Base-by-base conservation (phyloP, 2,113 vertebrate genomes). In the Phylloscopus trochilus region DNA sequence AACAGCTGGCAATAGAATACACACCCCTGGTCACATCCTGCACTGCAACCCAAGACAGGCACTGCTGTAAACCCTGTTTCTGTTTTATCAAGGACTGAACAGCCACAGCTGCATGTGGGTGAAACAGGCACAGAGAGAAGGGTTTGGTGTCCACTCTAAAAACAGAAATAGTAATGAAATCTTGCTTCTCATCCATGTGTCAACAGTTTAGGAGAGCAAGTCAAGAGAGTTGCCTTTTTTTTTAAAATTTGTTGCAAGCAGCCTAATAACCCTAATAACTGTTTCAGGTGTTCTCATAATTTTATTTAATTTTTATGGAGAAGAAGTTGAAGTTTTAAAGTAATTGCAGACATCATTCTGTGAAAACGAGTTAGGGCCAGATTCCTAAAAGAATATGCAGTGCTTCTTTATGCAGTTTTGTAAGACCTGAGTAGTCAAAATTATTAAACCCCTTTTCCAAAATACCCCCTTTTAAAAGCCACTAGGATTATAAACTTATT, bases 41-140 rank as follows among this genome's bases (percentile, higher is more conserved):
- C 23, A 37, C 18, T 37, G 15, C 15, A 37, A 8, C 24, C 58
- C 4, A 60, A 60, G 24, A 27, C 56, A n/a, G 49, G 22, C 4
- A 3, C 6, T 0, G 5, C 1, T 68, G 13, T 17, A 53, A 62
- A 21, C 0, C 2, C 12, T 6, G 2, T 4, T 23, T 49, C 22
- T 78, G 23, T 76, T 56, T 64, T 8, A 11, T 28, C 8, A 9
- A 41, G 15, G 27, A 20, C 35, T 52, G 43, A 55, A 7, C 7
- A 55, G 21, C 18, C 15, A 4, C 2, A 4, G 49, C 4, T 66
- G 33, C 19, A 41, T 0, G 0, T 14, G 17, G 11, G 4, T 46
- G 39, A 44, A 58, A 28, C 19, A 19, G 0, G 4, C 43, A 39
- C 13, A 26, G 51, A 63, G 33, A 27, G 14, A 7, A 44, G 2